Evolutionary conservation across 2,113 vertebrate genomes (phyloP), one percentile per base, ranked within the genome.

Genomic region (Hemibagrus wyckioides): DNA sequence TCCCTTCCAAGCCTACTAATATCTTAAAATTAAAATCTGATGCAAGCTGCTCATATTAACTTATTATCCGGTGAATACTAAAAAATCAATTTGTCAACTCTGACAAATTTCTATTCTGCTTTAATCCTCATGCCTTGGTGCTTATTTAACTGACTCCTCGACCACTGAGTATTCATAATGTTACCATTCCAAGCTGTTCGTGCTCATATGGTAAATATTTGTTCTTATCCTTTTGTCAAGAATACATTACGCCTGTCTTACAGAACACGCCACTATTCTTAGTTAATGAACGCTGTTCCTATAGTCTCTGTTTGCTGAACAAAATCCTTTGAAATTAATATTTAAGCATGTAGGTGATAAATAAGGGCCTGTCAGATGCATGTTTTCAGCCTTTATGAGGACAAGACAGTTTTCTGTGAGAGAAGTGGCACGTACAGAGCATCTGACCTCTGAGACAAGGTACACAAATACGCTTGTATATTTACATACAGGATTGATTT

Each of bases 291-390:
- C n/a, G 11, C 11, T 65, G 63, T 1, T 28, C 21, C 23, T 56
- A 2, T 59, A 21, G 77, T 56, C 56, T 59, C 56, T 82, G 57
- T 41, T 56, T 82, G 80, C 57, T 63, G 14, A 82, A 39, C 80
- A 48, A 48, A 23, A 44, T n/a, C 25, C 59, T 28, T 28, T 82
- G 39, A 82, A 82, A 65, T 82, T 44, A 83, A 65, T 67, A 59
- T 83, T 83, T 67, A 65, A 48, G 59, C 81, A 50, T 65, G 30
- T 17, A 3, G 33, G 95, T 1, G 91, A 95, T 88, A 95, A 95
- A 67, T 30, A 13, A 67, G 61, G 61, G 10, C n/a, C 28, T 63
- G 28, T 13, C n/a, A n/a, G n/a, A n/a, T n/a, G n/a, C n/a, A n/a
- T n/a, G n/a, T n/a, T n/a, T n/a, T 61, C 28, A 4, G 9, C 25